Evolutionary conservation across 1,140 invertebrate genomes (phyloP).

Genomic region (Drosophila persimilis): DNA sequence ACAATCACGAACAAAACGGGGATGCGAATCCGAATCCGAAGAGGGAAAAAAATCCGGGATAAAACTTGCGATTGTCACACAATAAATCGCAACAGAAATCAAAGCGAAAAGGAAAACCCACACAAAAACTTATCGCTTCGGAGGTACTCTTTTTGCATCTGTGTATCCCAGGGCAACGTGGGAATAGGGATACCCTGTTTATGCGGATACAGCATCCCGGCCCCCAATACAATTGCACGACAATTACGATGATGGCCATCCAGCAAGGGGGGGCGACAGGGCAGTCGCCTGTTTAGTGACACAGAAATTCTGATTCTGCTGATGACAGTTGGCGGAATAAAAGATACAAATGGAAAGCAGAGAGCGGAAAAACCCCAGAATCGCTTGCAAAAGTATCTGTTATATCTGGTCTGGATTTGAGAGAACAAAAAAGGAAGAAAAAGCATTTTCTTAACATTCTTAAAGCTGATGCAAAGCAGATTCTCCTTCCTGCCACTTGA

Average conservation of each 20-base stretch:
- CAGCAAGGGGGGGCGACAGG: not conserved
- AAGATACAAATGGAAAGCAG: conserved; percentile 52
- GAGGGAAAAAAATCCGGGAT: conserved; percentile 50
- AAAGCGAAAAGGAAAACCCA: conserved; percentile 44
- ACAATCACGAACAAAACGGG: conserved; percentile 16
- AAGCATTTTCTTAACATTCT: not conserved
- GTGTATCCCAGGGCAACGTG: not conserved
- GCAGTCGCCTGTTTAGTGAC: conserved; percentile 46
- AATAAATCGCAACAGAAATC: conserved; percentile 69
- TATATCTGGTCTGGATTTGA: not conserved
- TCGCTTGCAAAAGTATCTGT: conserved; percentile 12
- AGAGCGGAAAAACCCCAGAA: conserved; percentile 14
- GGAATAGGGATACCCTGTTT: conserved; percentile 12
- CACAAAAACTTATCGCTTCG: conserved; percentile 14
- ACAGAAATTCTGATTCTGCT: conserved; percentile 53
- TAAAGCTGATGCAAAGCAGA: conserved; percentile 25
- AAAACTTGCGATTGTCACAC: conserved; percentile 70
- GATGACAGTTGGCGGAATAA: conserved; percentile 54
- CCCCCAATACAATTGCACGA: conserved; percentile 38
- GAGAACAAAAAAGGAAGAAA: not conserved
- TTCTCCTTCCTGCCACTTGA: not conserved
- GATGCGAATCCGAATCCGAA: conserved; percentile 16
- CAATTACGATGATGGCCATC: conserved; percentile 22
- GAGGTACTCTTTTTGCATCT: conserved; percentile 21
- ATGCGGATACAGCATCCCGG: not conserved